A percentile compares a stretch with the other conserved stretches of the same genome.
phyloP scores from a whole-genome alignment of 2,888 invertebrate species.

The Sialis lutaria region DNA sequence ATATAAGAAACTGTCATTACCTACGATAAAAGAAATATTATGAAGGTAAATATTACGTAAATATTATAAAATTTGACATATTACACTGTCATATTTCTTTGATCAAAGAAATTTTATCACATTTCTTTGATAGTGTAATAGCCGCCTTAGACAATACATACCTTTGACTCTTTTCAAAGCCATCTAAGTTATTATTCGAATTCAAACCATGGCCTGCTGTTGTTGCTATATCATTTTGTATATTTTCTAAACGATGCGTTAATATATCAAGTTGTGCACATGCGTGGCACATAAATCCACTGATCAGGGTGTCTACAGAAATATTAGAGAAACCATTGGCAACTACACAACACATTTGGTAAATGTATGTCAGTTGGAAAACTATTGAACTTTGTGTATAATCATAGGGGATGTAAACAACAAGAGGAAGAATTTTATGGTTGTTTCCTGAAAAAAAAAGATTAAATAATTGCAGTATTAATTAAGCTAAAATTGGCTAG shows the following conservation, averaged over 20 bases:
- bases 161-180: not conserved
- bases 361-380: slow-evolving; percentile 27
- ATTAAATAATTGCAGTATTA: too few relatives aligned
- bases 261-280: slow-evolving; percentile 29
- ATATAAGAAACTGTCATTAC: too few relatives aligned
- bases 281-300: slow-evolving; percentile 29
- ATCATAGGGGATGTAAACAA: slow-evolving; percentile 29
- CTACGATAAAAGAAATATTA: too few relatives aligned
- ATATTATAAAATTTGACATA: too few relatives aligned
- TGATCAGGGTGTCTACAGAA: slow-evolving; percentile 29
- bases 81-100: too few relatives aligned
- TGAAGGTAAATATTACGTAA: too few relatives aligned
- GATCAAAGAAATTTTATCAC: too few relatives aligned
- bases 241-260: slow-evolving; percentile 20
- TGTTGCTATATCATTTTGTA: slow-evolving; percentile 7
- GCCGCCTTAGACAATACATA: too few relatives aligned
- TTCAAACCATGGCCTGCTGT: not conserved
- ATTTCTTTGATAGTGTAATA: too few relatives aligned
- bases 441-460: slow-evolving; percentile 1
- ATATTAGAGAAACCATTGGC: slow-evolving; percentile 31
- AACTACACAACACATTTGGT: slow-evolving; percentile 28
- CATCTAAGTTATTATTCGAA: not conserved
- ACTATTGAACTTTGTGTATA: slow-evolving; percentile 8
- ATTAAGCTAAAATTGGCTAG: too few relatives aligned
- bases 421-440: not conserved